phyloP scores from a whole-genome alignment of 2,113 vertebrate species.

The Camelus bactrianus region DNA sequence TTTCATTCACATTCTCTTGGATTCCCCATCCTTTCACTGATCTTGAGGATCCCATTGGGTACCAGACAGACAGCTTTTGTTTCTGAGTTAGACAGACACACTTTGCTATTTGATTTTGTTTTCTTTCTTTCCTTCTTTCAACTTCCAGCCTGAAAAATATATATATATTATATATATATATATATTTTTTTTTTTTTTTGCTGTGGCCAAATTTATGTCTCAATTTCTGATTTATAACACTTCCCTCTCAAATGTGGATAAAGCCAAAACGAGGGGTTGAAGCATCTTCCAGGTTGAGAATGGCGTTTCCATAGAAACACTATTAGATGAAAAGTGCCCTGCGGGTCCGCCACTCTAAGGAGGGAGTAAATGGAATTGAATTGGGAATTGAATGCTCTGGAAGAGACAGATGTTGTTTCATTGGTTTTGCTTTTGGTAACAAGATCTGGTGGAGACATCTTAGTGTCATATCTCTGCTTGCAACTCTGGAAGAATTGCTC shows the following conservation, averaged over 20 bases:
- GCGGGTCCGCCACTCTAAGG: slow-evolving; percentile 62
- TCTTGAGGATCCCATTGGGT: slow-evolving; percentile 7
- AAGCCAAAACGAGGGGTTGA: slow-evolving; percentile 54
- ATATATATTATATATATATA: too few species aligned
- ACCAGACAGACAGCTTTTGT: slow-evolving; percentile 33
- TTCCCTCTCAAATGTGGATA: slow-evolving; percentile 79
- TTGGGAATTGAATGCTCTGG: slow-evolving; percentile 76
- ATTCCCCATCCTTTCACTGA: slow-evolving; percentile 32
- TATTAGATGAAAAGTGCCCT: slow-evolving; percentile 79
- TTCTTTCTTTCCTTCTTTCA: neutral
- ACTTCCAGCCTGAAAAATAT: slow-evolving; percentile 76
- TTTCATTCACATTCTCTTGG: neutral
- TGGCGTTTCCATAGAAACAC: slow-evolving; percentile 80
- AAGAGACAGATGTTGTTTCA: slow-evolving; percentile 79
- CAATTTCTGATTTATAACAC: slow-evolving; percentile 79
- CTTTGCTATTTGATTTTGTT: slow-evolving; percentile 17
- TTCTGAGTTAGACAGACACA: neutral
- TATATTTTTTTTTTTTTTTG: slow-evolving; percentile 10
- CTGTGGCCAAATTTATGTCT: slow-evolving; percentile 72
- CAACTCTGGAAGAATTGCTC: slow-evolving; percentile 31
- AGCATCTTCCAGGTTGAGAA: slow-evolving; percentile 71
- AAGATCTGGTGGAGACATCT: slow-evolving; percentile 70
- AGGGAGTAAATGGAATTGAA: slow-evolving; percentile 75
- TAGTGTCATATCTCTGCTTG: slow-evolving; percentile 67
- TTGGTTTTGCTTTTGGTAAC: slow-evolving; percentile 78